Evolutionary conservation across 1,140 invertebrate genomes (phyloP), one percentile per base, ranked within the genome.

Genomic region (Drosophila kurseongensis): DNA sequence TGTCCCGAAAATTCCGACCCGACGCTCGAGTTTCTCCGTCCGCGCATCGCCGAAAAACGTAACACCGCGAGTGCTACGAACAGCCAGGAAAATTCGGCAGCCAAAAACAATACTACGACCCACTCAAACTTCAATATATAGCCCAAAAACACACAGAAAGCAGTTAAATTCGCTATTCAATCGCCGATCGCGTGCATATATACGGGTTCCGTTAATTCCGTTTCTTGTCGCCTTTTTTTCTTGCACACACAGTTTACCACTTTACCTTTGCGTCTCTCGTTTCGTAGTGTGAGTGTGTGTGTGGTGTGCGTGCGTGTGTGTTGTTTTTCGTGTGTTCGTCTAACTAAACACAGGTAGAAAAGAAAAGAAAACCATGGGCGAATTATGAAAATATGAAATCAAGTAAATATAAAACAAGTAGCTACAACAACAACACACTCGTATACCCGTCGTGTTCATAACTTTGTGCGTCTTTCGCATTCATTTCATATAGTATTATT

Each of bases 401-500:
- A 45, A 78, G 62, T 42, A 45, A 69, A 63, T 78, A 66, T 50
- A 50, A 36, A 73, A 42, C 29, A 66, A 75, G 41, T 32, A 74
- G 78, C 76, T 68, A 51, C 50, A 63, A 40, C 54, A 67, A 59
- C 48, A 69, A 29, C 50, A 79, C 76, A 79, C 75, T 79, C 27
- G 12, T 51, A 66, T 67, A 75, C 68, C 61, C 45, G 77, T 73
- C 48, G 78, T 82, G 80, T 76, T 85, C 80, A 84, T 84, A 80
- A 84, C 80, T 84, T 85, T 75, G 74, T 75, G 74, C 82, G 78
- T 81, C 82, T 86, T 85, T 80, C 61, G 80, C 77, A 62, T 85
- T 77, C 80, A 62, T 66, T 77, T 78, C 68, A 85, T 74, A 80
- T 80, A 80, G 77, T 85, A 86, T 81, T 86, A 86, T 78, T 78